Evolutionary conservation across 2,113 vertebrate species (phyloP).

Genomic region (Aleadryas rufinucha): DNA sequence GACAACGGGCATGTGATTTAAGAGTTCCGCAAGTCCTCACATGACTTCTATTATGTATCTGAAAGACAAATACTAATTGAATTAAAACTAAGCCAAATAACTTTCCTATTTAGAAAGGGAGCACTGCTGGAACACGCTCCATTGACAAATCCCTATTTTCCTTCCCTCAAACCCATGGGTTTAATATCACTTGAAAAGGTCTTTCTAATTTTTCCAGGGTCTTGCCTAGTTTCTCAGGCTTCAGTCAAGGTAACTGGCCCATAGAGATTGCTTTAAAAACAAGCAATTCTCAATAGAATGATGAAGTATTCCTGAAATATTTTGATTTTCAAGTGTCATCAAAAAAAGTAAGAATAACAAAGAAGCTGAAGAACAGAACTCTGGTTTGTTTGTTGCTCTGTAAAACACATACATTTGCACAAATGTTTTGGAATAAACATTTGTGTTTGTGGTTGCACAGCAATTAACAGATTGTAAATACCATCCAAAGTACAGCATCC

Average conservation of each 20-base stretch:
- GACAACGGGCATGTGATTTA: background rate
- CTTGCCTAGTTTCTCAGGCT: background rate
- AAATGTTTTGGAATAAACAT: slow-evolving; percentile 24
- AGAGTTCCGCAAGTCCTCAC: background rate
- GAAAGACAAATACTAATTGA: background rate
- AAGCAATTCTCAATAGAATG: background rate
- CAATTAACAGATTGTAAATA: slow-evolving; percentile 23
- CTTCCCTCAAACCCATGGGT: background rate
- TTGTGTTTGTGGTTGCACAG: background rate
- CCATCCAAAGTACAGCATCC: background rate
- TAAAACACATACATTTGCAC: background rate
- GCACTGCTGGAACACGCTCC: accelerated
- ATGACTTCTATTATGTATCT: background rate
- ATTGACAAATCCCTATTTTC: background rate
- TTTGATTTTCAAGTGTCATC: background rate
- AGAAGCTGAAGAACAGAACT: background rate
- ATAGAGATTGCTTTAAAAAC: background rate
- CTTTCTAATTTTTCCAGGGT: background rate
- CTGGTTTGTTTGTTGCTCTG: background rate
- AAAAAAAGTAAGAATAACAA: background rate
- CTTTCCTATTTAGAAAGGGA: background rate
- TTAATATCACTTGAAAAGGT: background rate
- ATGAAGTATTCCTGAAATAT: background rate
- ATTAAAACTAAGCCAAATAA: background rate
- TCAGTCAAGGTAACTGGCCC: background rate